These are phyloP conservation scores for Cosmopolites sordidus DNA, from an alignment of 2,888 invertebrate species.

Conservation along the genomic window DNA sequence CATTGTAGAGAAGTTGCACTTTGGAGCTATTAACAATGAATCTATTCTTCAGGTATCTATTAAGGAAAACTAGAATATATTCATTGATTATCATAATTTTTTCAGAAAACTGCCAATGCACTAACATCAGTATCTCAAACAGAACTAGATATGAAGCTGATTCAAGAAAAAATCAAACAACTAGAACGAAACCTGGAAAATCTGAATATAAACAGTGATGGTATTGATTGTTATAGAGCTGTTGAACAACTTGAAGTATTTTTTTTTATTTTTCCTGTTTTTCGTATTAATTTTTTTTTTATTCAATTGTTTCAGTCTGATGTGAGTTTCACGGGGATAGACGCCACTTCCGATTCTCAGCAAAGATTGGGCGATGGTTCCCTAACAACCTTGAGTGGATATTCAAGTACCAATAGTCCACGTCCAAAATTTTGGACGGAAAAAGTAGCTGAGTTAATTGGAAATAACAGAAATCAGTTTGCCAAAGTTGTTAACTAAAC, in stretches of 20 bases:
- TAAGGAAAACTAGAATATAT: slow-evolving; percentile 9
- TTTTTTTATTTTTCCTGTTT: background rate
- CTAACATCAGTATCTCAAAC: slow-evolving; percentile 34
- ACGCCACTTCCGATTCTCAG: slow-evolving; percentile 25
- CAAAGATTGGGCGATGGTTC: slow-evolving; percentile 25
- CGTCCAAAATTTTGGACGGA: slow-evolving; percentile 29
- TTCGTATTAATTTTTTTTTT: background rate
- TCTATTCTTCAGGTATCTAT: background rate
- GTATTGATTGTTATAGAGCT: slow-evolving; percentile 14
- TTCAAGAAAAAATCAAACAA: slow-evolving; percentile 39
- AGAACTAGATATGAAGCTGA: slow-evolving; percentile 40
- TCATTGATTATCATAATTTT: background rate
- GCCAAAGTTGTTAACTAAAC: too few species aligned
- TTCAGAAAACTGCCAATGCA: slow-evolving; percentile 17
- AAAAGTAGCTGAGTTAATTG: slow-evolving; percentile 30
- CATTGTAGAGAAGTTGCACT: background rate
- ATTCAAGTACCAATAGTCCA: slow-evolving; percentile 27
- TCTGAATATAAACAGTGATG: slow-evolving; percentile 29
- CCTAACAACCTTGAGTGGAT: slow-evolving; percentile 25
- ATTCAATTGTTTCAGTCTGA: slow-evolving; percentile 29
- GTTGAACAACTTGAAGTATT: slow-evolving; percentile 25
- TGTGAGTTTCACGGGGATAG: slow-evolving; percentile 27
- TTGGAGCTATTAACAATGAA: background rate
- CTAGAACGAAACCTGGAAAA: slow-evolving; percentile 40
- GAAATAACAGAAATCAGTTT: slow-evolving; percentile 26